Evolutionary conservation across 2,797 vertebrate species (phyloP), one percentile per base, ranked within the genome.

Genomic region (Dipus sagitta): DNA sequence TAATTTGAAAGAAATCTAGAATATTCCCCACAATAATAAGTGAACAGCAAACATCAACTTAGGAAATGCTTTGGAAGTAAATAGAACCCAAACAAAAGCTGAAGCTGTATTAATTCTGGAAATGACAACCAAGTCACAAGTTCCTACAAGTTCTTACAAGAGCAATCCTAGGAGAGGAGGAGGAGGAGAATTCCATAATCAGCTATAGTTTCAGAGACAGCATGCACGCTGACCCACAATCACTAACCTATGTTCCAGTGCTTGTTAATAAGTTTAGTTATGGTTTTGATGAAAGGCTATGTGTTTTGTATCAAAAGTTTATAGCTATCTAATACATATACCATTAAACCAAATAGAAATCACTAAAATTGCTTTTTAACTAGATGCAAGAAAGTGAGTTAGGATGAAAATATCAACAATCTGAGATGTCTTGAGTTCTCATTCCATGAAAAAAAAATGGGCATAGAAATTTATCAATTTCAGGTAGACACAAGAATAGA

Each of bases 1-100:
- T 85, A 52, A 83, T 94, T 84, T 77, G 64, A 58, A 74, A 62
- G 74, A 85, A 80, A 72, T 74, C 32, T 81, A 20, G 52, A 65
- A 12, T 42, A 60, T 20, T 86, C 47, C 54, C 17, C 68, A 10
- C 58, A 75, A 89, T 38, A 79, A 30, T 84, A 74, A 86, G 54
- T 14, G 52, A 86, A 78, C 21, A 75, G 23, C 9, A 91, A 80
- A 34, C 12, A 76, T 24, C 42, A 74, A 21, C 24, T 88, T 75
- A 88, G 8, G 60, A 92, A 86, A 65, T 15, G 21, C 1, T 26
- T 87, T 74, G 90, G 68, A 85, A 81, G 54, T 82, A 14, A 60
- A 67, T 62, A 52, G 13, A n/a, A 86, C 7, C 26, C 72, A 28
- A 21, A 70, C 47, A 88, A 78, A 87, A 92, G 42, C 14, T 34